Evolutionary conservation across 2,888 invertebrate genomes (phyloP).

Genomic region (Oscheius myriophilus): DNA sequence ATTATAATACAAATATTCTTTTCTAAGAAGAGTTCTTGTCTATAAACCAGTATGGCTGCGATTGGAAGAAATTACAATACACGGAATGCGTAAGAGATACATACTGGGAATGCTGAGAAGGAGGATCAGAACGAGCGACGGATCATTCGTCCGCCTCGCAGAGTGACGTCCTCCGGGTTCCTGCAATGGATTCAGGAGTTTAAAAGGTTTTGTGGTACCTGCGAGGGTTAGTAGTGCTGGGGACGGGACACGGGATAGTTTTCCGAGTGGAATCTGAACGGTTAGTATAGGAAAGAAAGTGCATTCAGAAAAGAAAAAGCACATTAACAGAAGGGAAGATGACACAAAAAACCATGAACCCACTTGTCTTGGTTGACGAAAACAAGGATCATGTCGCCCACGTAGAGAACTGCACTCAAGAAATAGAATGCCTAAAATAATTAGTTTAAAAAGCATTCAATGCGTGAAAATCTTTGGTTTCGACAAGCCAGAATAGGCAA

Average conservation of each 20-base stretch:
- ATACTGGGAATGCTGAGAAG: slow-evolving; percentile 17
- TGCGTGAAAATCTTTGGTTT: too few relatives aligned
- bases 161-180: slow-evolving; percentile 12
- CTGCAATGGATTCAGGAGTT: slow-evolving; percentile 3
- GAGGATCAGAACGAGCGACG: slow-evolving; percentile 25
- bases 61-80: not conserved
- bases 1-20: too few relatives aligned
- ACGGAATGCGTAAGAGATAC: slow-evolving; percentile 8
- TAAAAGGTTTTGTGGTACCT: slow-evolving; percentile 3
- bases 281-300: not conserved
- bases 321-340: not conserved
- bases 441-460: not conserved
- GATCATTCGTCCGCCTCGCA: slow-evolving; percentile 20
- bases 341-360: slow-evolving; percentile 9
- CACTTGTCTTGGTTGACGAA: slow-evolving; percentile 65
- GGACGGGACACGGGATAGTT: slow-evolving; percentile 49
- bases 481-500: too few relatives aligned
- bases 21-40: not conserved
- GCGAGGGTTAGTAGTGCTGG: slow-evolving; percentile 43
- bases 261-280: slow-evolving; percentile 49
- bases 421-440: slow-evolving; percentile 67
- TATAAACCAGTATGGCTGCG: slow-evolving; percentile 16
- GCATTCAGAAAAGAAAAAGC: not conserved
- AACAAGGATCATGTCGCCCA: slow-evolving; percentile 63
- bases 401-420: slow-evolving; percentile 62